phyloP scores from a whole-genome alignment of 2,113 vertebrate genomes.

The Cinclus cinclus region DNA sequence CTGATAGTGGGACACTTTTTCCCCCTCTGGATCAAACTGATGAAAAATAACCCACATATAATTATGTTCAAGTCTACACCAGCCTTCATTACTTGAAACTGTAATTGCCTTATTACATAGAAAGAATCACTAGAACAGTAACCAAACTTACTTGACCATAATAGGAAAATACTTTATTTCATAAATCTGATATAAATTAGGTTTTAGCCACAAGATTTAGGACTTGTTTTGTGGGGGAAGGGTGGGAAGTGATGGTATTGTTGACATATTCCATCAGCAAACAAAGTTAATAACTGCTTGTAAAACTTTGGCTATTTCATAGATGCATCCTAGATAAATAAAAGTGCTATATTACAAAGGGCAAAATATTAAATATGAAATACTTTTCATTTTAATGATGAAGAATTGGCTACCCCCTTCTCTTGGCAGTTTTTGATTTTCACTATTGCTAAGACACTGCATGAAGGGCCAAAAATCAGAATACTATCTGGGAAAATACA shows the following conservation, averaged over 20 bases:
- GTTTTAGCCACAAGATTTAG: conserved; percentile 75
- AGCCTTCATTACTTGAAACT: conserved; percentile 75
- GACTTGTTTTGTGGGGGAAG: conserved; percentile 57
- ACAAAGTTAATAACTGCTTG: conserved; percentile 70
- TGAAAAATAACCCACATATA: conserved; percentile 72
- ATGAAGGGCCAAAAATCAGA: conserved; percentile 77
- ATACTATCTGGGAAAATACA: conserved; percentile 73
- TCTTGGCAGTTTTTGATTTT: conserved; percentile 73
- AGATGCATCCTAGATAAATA: conserved; percentile 78
- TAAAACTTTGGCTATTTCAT: conserved; percentile 83
- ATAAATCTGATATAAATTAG: conserved; percentile 84
- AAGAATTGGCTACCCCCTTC: conserved; percentile 76
- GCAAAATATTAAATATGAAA: conserved; percentile 74
- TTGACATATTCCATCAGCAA: conserved; percentile 72
- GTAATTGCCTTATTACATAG: conserved; percentile 79
- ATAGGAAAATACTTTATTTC: conserved; percentile 84
- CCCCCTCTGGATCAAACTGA: conserved; percentile 66
- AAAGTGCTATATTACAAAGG: conserved; percentile 83
- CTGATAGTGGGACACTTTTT: conserved; percentile 70
- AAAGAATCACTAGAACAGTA: conserved; percentile 81
- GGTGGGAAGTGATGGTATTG: conserved; percentile 53
- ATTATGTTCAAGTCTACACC: conserved; percentile 72
- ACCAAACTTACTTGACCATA: conserved; percentile 79
- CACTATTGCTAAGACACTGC: conserved; percentile 83
- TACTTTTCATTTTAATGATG: conserved; percentile 49